These are phyloP conservation scores for Conchocele bisecta DNA, from an alignment of 2,888 invertebrate genomes.

Conservation along the genomic window DNA sequence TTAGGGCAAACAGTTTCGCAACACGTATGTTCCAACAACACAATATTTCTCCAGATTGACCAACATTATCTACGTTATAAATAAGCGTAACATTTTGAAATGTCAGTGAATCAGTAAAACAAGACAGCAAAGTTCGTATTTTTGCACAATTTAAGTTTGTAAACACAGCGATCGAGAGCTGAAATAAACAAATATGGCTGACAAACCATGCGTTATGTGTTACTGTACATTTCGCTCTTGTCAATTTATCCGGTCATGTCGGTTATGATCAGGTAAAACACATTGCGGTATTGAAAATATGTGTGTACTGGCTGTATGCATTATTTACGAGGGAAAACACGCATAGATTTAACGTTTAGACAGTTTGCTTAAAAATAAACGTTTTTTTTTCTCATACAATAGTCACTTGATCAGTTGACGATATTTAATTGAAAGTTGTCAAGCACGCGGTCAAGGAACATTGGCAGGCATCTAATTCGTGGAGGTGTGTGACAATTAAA, in stretches of 20 bases:
- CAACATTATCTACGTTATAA: slow-evolving; percentile 20
- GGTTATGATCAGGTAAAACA: too few relatives aligned
- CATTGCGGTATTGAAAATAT: too few relatives aligned
- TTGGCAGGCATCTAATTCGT: too few relatives aligned
- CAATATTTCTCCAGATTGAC: not conserved
- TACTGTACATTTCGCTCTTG: not conserved
- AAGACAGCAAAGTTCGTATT: not conserved
- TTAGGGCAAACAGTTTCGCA: slow-evolving; percentile 19
- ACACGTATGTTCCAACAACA: slow-evolving; percentile 22
- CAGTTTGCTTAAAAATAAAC: too few relatives aligned
- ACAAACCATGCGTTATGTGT: slow-evolving; percentile 48
- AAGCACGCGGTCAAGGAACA: too few relatives aligned
- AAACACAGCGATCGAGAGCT: slow-evolving; percentile 36
- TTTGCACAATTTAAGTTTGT: slow-evolving; percentile 14
- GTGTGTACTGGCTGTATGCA: too few relatives aligned
- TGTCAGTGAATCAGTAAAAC: not conserved
- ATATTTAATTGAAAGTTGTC: too few relatives aligned
- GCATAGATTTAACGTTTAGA: too few relatives aligned
- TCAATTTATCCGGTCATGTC: slow-evolving; percentile 11
- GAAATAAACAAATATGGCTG: slow-evolving; percentile 60
- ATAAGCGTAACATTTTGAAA: not conserved
- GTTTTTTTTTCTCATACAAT: too few relatives aligned
- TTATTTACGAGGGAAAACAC: too few relatives aligned
- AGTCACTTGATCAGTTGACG: too few relatives aligned
- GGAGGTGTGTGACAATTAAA: too few relatives aligned